Evolutionary conservation across 2,888 invertebrate genomes (phyloP).

Genomic region (Dione juno): DNA sequence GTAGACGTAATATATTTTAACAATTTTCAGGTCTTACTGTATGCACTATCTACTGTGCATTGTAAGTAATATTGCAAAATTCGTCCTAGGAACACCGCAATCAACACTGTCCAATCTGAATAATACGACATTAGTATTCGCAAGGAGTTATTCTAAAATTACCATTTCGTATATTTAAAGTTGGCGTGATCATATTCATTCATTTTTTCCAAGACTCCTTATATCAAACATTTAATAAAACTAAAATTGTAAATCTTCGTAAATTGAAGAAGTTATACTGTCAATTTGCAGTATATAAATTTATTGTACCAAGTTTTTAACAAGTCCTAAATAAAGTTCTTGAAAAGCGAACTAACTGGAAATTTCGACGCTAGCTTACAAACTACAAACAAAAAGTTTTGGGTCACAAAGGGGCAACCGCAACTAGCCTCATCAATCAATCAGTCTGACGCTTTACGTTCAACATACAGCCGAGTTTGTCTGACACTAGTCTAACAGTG

Average conservation of each 20-base stretch:
- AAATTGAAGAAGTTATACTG: slow-evolving; percentile 10
- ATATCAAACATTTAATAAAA: neutral
- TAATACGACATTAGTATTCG: too few species aligned
- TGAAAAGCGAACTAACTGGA: slow-evolving; percentile 34
- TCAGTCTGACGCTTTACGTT: slow-evolving; percentile 55
- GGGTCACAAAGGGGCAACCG: slow-evolving; percentile 53
- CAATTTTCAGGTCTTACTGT: neutral
- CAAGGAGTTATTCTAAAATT: too few species aligned
- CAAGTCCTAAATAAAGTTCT: slow-evolving; percentile 38
- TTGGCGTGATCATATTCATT: too few species aligned
- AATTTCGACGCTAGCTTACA: slow-evolving; percentile 48
- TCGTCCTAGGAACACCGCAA: too few species aligned
- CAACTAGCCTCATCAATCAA: slow-evolving; percentile 67
- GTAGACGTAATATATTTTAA: neutral
- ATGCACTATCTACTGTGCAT: too few species aligned
- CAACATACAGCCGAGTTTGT: slow-evolving; percentile 31
- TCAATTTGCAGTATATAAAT: slow-evolving; percentile 24
- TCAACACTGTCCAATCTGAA: too few species aligned
- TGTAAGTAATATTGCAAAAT: too few species aligned
- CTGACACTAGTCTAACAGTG: slow-evolving; percentile 20
- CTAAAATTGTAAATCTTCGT: slow-evolving; percentile 5
- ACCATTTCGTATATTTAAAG: too few species aligned
- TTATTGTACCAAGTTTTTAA: slow-evolving; percentile 31
- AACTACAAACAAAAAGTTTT: slow-evolving; percentile 70
- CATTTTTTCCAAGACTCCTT: neutral